Percentiles rank a stretch among this genome's conserved stretches.
These are phyloP conservation scores for Cepphus grylle DNA, from an alignment of 2,113 vertebrate species.

Conservation along the genomic window DNA sequence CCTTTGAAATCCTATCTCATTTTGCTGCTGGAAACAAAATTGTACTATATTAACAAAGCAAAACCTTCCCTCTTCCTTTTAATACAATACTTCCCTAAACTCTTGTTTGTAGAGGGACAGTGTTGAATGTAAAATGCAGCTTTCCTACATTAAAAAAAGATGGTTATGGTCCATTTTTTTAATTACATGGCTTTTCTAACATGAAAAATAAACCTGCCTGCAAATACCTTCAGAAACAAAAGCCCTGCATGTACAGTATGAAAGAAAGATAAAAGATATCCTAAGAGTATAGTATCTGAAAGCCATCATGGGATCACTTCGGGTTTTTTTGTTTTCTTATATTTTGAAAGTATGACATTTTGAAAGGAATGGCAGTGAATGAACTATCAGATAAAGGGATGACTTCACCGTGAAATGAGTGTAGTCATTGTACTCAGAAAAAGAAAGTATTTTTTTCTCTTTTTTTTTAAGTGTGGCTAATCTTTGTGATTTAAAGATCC, in stretches of 20 bases:
- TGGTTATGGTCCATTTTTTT: not conserved
- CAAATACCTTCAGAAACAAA: not conserved
- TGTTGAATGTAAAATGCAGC: not conserved
- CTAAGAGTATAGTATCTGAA: constrained; percentile 3
- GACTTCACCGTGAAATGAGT: constrained; percentile 29
- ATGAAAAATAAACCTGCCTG: not conserved
- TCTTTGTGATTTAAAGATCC: constrained; percentile 13
- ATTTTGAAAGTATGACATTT: constrained; percentile 51
- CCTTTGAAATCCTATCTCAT: not conserved
- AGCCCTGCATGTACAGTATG: not conserved
- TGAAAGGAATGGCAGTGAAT: constrained; percentile 43
- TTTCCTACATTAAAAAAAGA: not conserved
- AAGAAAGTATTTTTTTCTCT: not conserved
- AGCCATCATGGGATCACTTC: not conserved
- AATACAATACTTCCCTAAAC: not conserved
- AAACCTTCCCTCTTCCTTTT: not conserved
- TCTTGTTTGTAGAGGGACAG: not conserved
- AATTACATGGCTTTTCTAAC: not conserved
- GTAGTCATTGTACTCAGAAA: constrained; percentile 13
- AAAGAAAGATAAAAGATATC: constrained; percentile 17
- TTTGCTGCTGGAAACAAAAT: constrained; percentile 5
- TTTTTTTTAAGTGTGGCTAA: not conserved
- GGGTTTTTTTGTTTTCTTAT: constrained; percentile 21
- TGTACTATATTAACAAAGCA: not conserved
- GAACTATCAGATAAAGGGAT: constrained; percentile 56